Evolutionary conservation across 1,140 invertebrate genomes (phyloP), one percentile per base, ranked within the genome.

Genomic region (Drosophila prosaltans): DNA sequence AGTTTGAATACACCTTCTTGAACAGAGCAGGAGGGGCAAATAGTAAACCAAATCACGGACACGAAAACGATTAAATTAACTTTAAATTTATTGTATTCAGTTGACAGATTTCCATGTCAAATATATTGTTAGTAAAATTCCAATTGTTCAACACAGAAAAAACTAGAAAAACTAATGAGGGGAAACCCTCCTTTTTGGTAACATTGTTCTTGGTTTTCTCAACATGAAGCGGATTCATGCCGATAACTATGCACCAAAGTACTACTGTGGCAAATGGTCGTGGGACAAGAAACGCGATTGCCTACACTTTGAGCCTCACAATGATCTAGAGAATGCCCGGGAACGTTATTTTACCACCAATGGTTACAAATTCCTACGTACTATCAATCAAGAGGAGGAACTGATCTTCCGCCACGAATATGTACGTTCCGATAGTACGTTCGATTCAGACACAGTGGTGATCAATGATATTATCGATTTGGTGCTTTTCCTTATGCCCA

Each of bases 381-480:
- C 61, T 1, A 72, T 92, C 2, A 79, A 90, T 64, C 89, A 92
- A 55, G 69, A 88, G 32, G 91, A 92, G 40, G 91, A 92, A 61
- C 54, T 88, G 28, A 90, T 92, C 21, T 91, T 90, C 45, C 78
- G 89, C 16, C 72, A 85, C 40, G 80, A 90, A 2, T 92, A 72
- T 43, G 30, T 75, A 2, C 76, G 85, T 0, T 24, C 69, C 0
- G 36, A 71, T 0, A 39, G 55, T 11, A 78, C 74, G 2, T 80
- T 76, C 28, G 91, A 92, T 59, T 59, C 48, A 4, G 91, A 92
- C 55, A 85, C 81, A 0, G 45, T 92, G 41, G 69, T 90, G 0
- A 73, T 92, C 2, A 86, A 88, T 10, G 91, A 92, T 62, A 70
- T 92, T 6, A 78, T 84, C 3, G 78, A 92, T 54, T 11, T 92